A percentile compares a stretch with the other conserved stretches of the same genome.
Evolutionary conservation across 2,797 vertebrate species (phyloP).

Genomic region (Choloepus didactylus): DNA sequence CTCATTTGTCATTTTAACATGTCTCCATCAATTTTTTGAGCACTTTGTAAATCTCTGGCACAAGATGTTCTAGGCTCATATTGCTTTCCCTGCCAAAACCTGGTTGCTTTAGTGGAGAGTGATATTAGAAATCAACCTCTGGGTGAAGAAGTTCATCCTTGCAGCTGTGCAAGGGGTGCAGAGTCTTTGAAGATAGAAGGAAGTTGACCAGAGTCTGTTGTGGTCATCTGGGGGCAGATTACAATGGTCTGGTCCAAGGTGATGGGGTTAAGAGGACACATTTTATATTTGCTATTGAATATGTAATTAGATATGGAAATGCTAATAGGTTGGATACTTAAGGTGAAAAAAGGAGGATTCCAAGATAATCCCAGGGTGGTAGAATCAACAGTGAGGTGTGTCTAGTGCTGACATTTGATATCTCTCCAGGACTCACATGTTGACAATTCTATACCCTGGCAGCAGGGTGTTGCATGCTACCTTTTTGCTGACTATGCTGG

Average conservation of each 20-base stretch:
- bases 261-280: neutral
- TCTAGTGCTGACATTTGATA: neutral
- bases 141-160: neutral
- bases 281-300: neutral
- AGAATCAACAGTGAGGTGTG: neutral
- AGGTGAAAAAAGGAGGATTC: neutral
- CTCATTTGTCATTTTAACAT: neutral
- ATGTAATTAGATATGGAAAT: neutral
- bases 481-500: constrained; percentile 19
- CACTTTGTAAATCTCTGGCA: neutral
- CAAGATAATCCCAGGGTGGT: neutral
- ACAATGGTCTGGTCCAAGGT: neutral
- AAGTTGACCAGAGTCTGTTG: neutral
- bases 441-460: neutral
- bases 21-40: neutral
- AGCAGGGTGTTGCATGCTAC: neutral
- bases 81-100: neutral
- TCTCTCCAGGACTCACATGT: neutral
- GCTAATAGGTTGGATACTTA: neutral
- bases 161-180: neutral
- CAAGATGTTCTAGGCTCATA: neutral
- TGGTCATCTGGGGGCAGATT: neutral
- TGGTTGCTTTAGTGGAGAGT: neutral
- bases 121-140: neutral
- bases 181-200: neutral